Evolutionary conservation across 2,888 invertebrate genomes (phyloP).

Genomic region (Ichneumoninae sp.): DNA sequence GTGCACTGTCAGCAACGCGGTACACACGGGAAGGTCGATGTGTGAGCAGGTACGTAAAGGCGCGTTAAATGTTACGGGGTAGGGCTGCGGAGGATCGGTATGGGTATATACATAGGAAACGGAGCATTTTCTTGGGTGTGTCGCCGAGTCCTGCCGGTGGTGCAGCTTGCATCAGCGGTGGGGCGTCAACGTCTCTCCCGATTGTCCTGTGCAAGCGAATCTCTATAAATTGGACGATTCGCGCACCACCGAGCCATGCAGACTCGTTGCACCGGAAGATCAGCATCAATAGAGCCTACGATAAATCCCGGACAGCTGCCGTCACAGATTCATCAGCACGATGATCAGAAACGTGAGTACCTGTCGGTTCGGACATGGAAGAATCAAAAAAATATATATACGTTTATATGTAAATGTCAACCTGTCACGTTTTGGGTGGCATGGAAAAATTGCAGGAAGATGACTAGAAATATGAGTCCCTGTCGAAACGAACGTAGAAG

Average conservation of each 20-base stretch:
- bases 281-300: constrained; percentile 54
- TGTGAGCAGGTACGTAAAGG: constrained; percentile 55
- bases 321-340: constrained; percentile 36
- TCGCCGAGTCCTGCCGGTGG: constrained; percentile 53
- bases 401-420: not conserved
- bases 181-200: constrained; percentile 74
- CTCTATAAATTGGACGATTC: constrained; percentile 81
- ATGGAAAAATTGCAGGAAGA: too few species aligned
- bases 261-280: constrained; percentile 70
- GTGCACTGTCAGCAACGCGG: not conserved
- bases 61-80: constrained; percentile 79
- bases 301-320: constrained; percentile 5
- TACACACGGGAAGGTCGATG: not conserved
- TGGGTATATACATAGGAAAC: constrained; percentile 70
- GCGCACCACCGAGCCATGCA: constrained; percentile 73
- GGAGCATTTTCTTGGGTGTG: constrained; percentile 83
- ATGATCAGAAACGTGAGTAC: constrained; percentile 74
- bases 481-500: not conserved
- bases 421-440: too few species aligned
- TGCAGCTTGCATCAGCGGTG: constrained; percentile 71
- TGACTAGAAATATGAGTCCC: too few species aligned
- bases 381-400: not conserved
- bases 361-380: not conserved
- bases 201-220: constrained; percentile 70
- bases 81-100: constrained; percentile 70